phyloP scores from a whole-genome alignment of 2,113 vertebrate species.

The Himantopus leucocephalus region DNA sequence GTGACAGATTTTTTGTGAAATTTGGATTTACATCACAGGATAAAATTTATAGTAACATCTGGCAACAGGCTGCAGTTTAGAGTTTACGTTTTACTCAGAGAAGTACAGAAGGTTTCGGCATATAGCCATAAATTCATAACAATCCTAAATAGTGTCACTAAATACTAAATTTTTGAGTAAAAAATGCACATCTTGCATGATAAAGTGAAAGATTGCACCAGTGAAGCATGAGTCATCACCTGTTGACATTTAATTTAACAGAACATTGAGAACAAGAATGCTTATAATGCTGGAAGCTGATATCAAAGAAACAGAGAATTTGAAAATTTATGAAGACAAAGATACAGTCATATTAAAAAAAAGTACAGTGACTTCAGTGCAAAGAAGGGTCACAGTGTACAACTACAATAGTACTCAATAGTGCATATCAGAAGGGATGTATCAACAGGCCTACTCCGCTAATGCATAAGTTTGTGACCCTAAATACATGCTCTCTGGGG shows the following conservation, averaged over 20 bases:
- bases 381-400: neutral
- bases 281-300: neutral
- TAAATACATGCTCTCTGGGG: neutral
- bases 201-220: neutral
- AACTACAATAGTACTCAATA: neutral
- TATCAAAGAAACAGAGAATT: neutral
- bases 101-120: neutral
- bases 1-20: neutral
- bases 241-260: constrained; percentile 1
- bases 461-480: neutral
- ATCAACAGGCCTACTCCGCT: neutral
- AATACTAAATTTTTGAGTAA: neutral
- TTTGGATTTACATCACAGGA: neutral
- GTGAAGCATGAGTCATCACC: neutral
- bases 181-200: neutral
- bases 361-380: neutral
- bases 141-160: neutral
- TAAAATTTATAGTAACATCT: neutral
- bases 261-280: neutral
- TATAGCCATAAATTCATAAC: neutral
- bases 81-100: neutral
- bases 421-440: neutral
- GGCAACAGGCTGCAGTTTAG: neutral
- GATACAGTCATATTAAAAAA: neutral
- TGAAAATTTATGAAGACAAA: neutral